Evolutionary conservation across 2,113 vertebrate species (phyloP), one percentile per base, ranked within the genome.

Genomic region (Eidolon helvum): DNA sequence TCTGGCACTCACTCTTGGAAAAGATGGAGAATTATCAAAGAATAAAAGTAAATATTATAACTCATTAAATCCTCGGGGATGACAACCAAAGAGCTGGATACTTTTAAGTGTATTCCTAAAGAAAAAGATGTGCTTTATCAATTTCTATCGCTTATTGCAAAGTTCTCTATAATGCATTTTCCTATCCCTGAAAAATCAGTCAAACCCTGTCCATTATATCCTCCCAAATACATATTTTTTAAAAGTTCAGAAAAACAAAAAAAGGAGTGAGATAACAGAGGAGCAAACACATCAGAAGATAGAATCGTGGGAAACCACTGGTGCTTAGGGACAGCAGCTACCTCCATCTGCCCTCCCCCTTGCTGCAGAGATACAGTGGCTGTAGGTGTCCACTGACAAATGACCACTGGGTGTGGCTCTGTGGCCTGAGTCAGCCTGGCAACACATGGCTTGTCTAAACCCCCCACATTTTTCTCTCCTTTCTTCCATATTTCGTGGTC

Each of bases 381-480:
- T 15, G 9, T 0, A 5, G 35, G 11, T 0, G 0, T 43, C 66
- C 19, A 9, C 21, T 7, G 35, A 83, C n/a, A 7, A 65, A 6
- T 15, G 45, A 30, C n/a, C 48, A 43, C 26, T 0, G 0, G 5
- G 16, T 8, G 18, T 15, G 45, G 57, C 53, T 30, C 87, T 16
- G 0, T 0, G 50, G 48, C 65, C 89, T 7, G 9, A 43, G 55
- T 3, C 57, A 26, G 50, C 22, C 65, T 22, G 2, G 28, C 5
- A n/a, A 38, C 10, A 50, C 33, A 18, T 26, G 63, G 38, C 53
- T 80, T 15, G 4, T 26, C 69, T n/a, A 19, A 61, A 26, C 19
- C 21, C 57, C 77, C 33, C 33, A 12, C 15, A 55, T 45, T 2
- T 59, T 50, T 77, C 55, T 69, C 71, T 71, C 72, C 40, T 59